Percentiles rank a stretch among this genome's conserved stretches.
These are phyloP conservation scores for Cydia strobilella DNA, from an alignment of 1,140 invertebrate species.

Conservation along the genomic window DNA sequence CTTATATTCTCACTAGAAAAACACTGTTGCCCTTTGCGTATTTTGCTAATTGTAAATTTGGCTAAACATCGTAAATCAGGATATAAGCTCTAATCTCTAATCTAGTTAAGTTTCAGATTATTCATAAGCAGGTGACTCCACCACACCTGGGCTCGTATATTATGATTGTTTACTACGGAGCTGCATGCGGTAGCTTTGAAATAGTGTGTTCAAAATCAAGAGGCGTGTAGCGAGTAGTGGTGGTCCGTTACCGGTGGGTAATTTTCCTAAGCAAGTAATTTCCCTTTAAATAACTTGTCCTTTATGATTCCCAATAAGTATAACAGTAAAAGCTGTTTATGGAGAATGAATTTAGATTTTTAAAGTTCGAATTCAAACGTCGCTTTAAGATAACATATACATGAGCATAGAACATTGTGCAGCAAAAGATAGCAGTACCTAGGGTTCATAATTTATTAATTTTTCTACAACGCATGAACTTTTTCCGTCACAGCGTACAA, in stretches of 20 bases:
- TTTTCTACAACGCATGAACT: no score
- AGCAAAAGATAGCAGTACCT: no score
- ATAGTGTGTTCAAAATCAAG: constrained; percentile 10
- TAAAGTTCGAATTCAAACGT: no score
- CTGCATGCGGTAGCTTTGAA: background rate
- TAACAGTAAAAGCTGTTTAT: no score
- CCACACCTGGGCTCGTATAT: constrained; percentile 5
- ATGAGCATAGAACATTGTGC: no score
- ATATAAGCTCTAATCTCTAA: background rate
- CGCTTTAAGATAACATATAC: no score
- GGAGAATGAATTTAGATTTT: no score
- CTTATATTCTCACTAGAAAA: no score
- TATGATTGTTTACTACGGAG: constrained; percentile 6
- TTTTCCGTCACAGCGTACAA: no score
- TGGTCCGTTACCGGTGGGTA: background rate
- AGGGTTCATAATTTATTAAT: no score
- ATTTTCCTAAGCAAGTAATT: background rate
- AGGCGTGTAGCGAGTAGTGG: background rate
- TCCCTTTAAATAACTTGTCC: no score
- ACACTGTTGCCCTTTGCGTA: background rate
- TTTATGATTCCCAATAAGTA: no score
- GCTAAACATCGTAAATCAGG: background rate
- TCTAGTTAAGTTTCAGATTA: background rate
- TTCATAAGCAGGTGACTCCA: background rate
- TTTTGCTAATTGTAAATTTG: background rate